phyloP scores from a whole-genome alignment of 2,888 invertebrate species.

The Meiosimyza platycephala region DNA sequence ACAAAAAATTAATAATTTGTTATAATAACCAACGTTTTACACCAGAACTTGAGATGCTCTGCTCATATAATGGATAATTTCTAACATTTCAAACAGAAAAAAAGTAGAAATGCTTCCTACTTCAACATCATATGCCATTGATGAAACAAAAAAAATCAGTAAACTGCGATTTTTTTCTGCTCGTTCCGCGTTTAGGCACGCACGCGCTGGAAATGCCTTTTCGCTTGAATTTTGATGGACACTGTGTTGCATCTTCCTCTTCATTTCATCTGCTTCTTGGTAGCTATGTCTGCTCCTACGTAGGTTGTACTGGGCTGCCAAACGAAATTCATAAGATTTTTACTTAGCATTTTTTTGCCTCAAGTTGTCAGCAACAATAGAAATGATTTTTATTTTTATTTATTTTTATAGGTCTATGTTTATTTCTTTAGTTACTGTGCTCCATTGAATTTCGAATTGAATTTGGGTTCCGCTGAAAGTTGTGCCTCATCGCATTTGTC shows the following conservation, averaged over 20 bases:
- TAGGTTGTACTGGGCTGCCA: conserved; percentile 28
- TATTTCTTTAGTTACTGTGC: conserved; percentile 44
- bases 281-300: background rate
- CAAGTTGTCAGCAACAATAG: conserved; percentile 52
- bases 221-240: conserved; percentile 38
- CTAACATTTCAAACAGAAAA: no score
- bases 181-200: conserved; percentile 36
- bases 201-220: conserved; percentile 40
- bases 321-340: conserved; percentile 42
- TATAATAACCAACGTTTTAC: no score
- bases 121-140: no score
- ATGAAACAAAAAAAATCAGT: no score
- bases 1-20: no score
- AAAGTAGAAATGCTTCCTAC: no score
- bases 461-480: conserved; percentile 42
- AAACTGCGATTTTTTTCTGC: no score
- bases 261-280: conserved; percentile 1
- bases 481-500: conserved; percentile 44
- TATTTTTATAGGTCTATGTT: conserved; percentile 44
- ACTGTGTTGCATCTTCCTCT: conserved; percentile 4
- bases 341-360: conserved; percentile 43
- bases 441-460: conserved; percentile 31
- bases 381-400: conserved; percentile 45
- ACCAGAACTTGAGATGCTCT: no score
- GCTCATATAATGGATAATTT: no score